Conservation (phyloP, 2,113 vertebrate species). For the Semnornis frantzii region DNA sequence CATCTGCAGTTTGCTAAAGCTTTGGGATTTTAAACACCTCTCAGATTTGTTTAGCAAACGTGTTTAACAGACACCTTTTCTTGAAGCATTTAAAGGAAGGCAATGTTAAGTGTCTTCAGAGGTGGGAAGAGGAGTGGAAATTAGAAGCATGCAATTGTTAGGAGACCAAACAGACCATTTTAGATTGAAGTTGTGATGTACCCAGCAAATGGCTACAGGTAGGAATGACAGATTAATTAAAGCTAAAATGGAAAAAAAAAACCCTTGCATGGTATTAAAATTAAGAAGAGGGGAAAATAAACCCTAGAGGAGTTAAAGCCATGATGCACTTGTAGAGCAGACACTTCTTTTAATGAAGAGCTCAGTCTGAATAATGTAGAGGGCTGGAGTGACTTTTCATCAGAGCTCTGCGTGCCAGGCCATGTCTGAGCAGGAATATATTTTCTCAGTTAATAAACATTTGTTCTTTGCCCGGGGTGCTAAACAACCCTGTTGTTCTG, state of each 20-base stretch:
- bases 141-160: not conserved
- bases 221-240: not conserved
- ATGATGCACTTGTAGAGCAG: not conserved
- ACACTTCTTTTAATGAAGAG: not conserved
- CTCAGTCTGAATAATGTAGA: not conserved
- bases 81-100: not conserved
- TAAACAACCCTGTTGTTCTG: constrained; percentile 48
- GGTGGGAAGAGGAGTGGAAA: not conserved
- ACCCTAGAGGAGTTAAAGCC: not conserved
- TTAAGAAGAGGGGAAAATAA: too few species aligned
- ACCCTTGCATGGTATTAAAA: not conserved
- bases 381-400: constrained; percentile 10
- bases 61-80: not conserved
- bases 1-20: not conserved
- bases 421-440: constrained; percentile 41
- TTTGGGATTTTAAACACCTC: not conserved
- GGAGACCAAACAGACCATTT: not conserved
- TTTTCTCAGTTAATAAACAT: constrained; percentile 46
- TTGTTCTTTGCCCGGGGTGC: constrained; percentile 44
- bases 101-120: not conserved
- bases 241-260: not conserved
- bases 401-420: not conserved
- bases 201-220: not conserved
- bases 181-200: not conserved
- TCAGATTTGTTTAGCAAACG: not conserved